Percentiles rank a stretch among this genome's conserved stretches.
Evolutionary conservation across 2,888 invertebrate species (phyloP).

Genomic region (Phania funesta): DNA sequence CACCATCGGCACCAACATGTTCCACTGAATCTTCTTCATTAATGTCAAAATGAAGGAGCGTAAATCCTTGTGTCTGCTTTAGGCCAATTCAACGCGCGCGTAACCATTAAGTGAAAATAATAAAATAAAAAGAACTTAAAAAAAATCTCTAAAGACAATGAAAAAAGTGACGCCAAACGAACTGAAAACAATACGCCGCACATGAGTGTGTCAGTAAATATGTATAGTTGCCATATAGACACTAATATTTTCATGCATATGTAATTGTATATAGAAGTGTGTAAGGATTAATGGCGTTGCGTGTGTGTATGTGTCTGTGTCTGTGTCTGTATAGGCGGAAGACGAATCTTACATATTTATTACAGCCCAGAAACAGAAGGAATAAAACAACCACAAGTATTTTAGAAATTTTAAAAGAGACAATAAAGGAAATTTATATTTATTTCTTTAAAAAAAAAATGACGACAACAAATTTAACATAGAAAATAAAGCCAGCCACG

Average conservation of each 20-base stretch:
- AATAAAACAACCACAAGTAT: no score
- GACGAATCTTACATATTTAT: no score
- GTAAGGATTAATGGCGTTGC: no score
- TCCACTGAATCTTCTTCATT: constrained; percentile 10
- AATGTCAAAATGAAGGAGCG: neutral
- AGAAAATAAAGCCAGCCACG: no score
- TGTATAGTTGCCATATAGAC: neutral
- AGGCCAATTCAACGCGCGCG: constrained; percentile 48
- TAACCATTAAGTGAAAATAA: constrained; percentile 55
- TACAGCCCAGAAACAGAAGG: no score
- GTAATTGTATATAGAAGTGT: no score
- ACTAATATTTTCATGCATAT: neutral
- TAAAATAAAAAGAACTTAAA: constrained; percentile 16
- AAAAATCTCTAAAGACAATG: constrained; percentile 41
- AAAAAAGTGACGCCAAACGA: constrained; percentile 49
- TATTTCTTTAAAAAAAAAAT: no score
- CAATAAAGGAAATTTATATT: no score
- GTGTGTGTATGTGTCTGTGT: no score
- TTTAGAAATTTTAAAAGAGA: no score
- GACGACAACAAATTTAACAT: no score
- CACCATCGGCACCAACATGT: neutral
- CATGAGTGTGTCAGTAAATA: neutral
- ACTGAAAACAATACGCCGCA: constrained; percentile 35
- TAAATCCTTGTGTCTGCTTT: constrained; percentile 15
- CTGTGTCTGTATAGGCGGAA: no score